Conservation (phyloP, 2,888 invertebrate genomes). For the Plemyria rubiginata region DNA sequence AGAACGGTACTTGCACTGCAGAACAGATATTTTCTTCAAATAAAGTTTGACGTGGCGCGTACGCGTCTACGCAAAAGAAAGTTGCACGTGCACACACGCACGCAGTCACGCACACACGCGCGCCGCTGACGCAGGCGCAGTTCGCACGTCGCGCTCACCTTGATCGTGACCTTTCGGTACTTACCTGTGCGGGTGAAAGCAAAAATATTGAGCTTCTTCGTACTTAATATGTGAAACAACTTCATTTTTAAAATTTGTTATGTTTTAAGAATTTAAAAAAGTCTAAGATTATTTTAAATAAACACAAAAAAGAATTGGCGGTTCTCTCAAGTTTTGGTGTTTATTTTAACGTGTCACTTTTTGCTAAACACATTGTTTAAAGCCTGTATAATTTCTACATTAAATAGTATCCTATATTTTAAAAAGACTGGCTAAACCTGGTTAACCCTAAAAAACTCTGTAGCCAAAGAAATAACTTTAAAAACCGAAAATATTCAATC, state of each 20-base stretch:
- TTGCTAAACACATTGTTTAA: too few relatives aligned
- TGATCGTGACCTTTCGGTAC: slow-evolving; percentile 43
- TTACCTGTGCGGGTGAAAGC: slow-evolving; percentile 33
- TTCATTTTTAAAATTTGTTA: too few relatives aligned
- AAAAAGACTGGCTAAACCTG: too few relatives aligned
- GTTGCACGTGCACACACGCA: slow-evolving; percentile 46
- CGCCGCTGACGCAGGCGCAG: slow-evolving; percentile 28
- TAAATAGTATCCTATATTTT: not conserved
- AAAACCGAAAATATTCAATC: too few relatives aligned
- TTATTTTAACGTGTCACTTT: too few relatives aligned
- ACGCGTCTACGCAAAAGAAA: slow-evolving; percentile 51
- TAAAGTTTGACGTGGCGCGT: slow-evolving; percentile 34
- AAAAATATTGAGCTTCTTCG: slow-evolving; percentile 21
- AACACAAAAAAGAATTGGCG: too few relatives aligned
- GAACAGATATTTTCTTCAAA: slow-evolving; percentile 21
- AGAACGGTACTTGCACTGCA: too few relatives aligned
- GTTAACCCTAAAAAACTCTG: too few relatives aligned
- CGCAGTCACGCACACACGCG: slow-evolving; percentile 18
- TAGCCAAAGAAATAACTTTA: too few relatives aligned
- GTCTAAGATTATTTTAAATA: too few relatives aligned
- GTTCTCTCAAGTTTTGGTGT: too few relatives aligned
- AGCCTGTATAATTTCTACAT: not conserved
- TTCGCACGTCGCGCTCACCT: slow-evolving; percentile 37
- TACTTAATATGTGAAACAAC: slow-evolving; percentile 5
- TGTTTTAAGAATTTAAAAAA: too few relatives aligned